Evolutionary conservation across 1,140 invertebrate species (phyloP).

Genomic region (Drosophila azteca): DNA sequence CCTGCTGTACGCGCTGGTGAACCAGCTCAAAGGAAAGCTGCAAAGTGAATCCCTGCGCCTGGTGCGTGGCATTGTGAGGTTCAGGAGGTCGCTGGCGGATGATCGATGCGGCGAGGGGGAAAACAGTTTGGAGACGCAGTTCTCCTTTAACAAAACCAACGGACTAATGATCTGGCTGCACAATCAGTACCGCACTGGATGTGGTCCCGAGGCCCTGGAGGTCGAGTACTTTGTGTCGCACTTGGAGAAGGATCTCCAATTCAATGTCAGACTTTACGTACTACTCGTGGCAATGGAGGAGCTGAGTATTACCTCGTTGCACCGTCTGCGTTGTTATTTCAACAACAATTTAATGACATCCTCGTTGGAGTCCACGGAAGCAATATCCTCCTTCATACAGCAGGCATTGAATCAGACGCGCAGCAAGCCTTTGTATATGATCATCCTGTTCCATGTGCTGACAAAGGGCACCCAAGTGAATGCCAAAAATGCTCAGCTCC

Average conservation of each 20-base stretch:
- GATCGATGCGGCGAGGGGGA: neutral
- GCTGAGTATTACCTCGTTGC: slow-evolving; percentile 29
- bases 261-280: slow-evolving; percentile 39
- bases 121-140: slow-evolving; percentile 21
- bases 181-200: slow-evolving; percentile 33
- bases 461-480: slow-evolving; percentile 21
- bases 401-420: slow-evolving; percentile 12
- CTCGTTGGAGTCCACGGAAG: slow-evolving; percentile 19
- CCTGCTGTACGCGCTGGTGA: slow-evolving; percentile 37
- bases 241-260: slow-evolving; percentile 2
- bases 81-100: slow-evolving; percentile 39
- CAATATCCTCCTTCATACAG: slow-evolving; percentile 39
- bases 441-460: slow-evolving; percentile 39
- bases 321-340: slow-evolving; percentile 35
- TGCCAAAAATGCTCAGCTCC: slow-evolving; percentile 33
- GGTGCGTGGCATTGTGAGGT: slow-evolving; percentile 23
- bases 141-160: slow-evolving; percentile 17
- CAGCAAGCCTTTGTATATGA: slow-evolving; percentile 18
- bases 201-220: slow-evolving; percentile 46
- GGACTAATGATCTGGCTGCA: slow-evolving; percentile 46
- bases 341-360: slow-evolving; percentile 31
- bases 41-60: slow-evolving; percentile 21
- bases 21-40: slow-evolving; percentile 36
- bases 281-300: slow-evolving; percentile 47
- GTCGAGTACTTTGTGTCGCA: slow-evolving; percentile 37